phyloP scores from a whole-genome alignment of 2,797 vertebrate genomes.

The Gila robusta region DNA sequence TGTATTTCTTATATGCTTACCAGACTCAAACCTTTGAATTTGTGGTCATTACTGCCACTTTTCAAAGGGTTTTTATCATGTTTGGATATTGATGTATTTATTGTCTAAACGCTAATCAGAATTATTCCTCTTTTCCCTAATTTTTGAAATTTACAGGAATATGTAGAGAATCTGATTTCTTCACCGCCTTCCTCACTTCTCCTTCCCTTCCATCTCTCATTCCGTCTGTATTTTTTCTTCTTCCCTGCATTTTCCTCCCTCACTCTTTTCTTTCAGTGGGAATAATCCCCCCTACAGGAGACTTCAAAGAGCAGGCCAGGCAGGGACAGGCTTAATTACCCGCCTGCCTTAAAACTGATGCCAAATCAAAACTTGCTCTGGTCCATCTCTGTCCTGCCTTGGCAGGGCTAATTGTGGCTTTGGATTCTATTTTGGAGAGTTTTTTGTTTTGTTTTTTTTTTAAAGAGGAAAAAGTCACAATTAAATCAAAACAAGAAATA shows the following conservation, averaged over 20 bases:
- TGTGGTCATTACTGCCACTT: background rate
- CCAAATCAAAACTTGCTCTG: slow-evolving; percentile 76
- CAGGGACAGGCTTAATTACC: slow-evolving; percentile 81
- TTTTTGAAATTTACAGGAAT: slow-evolving; percentile 9
- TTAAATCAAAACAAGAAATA: slow-evolving; percentile 64
- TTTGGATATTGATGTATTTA: background rate
- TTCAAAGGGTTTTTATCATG: background rate
- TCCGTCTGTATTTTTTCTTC: slow-evolving; percentile 41
- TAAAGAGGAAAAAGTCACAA: slow-evolving; percentile 64
- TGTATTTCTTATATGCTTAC: background rate
- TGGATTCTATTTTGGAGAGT: slow-evolving; percentile 55
- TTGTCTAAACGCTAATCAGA: background rate
- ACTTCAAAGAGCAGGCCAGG: slow-evolving; percentile 80
- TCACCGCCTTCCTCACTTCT: slow-evolving; percentile 19
- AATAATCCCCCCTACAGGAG: slow-evolving; percentile 80
- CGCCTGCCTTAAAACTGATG: slow-evolving; percentile 80
- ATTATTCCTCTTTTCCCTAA: background rate
- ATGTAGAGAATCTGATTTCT: slow-evolving; percentile 31
- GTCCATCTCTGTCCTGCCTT: slow-evolving; percentile 69
- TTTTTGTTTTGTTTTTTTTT: slow-evolving; percentile 38
- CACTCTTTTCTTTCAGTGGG: slow-evolving; percentile 70
- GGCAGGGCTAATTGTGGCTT: slow-evolving; percentile 72
- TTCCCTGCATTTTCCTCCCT: slow-evolving; percentile 29
- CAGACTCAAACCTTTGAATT: background rate
- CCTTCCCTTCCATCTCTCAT: slow-evolving; percentile 58